A percentile compares a stretch with the other conserved stretches of the same genome.
These are phyloP conservation scores for Ahaetulla prasina DNA, from an alignment of 2,113 vertebrate genomes.

Conservation along the genomic window DNA sequence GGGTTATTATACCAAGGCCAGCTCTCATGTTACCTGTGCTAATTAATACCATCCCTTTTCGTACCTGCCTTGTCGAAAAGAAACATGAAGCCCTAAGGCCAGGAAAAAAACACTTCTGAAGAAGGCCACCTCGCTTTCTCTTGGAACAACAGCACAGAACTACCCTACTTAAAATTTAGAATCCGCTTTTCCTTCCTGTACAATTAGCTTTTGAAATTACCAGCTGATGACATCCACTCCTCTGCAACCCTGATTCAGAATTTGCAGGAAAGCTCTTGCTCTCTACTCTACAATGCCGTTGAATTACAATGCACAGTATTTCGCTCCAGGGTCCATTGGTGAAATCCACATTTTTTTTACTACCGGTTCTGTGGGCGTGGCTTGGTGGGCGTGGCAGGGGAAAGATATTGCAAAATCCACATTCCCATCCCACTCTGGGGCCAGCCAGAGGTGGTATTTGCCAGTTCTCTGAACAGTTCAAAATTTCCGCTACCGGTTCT, in stretches of 20 bases:
- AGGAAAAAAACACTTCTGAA: background rate
- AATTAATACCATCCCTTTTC: background rate
- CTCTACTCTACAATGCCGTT: background rate
- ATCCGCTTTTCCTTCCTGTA: background rate
- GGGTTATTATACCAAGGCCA: background rate
- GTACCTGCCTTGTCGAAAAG: background rate
- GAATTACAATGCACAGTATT: background rate
- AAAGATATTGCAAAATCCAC: too few relatives aligned
- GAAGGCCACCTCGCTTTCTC: background rate
- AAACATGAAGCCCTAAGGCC: background rate
- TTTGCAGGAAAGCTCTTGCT: background rate
- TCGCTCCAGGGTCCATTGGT: background rate
- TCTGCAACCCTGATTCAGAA: background rate
- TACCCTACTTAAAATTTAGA: background rate
- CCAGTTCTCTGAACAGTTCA: too few relatives aligned
- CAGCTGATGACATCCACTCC: background rate
- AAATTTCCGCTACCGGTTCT: too few relatives aligned
- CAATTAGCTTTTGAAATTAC: background rate
- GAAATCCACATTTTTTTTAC: too few relatives aligned
- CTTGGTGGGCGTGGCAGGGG: too few relatives aligned
- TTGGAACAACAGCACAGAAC: background rate
- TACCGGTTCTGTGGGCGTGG: too few relatives aligned
- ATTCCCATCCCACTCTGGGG: too few relatives aligned
- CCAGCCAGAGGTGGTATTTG: too few relatives aligned
- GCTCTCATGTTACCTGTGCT: background rate